Conservation (phyloP, 2,113 vertebrate species). For the Pterophyllum scalare region DNA sequence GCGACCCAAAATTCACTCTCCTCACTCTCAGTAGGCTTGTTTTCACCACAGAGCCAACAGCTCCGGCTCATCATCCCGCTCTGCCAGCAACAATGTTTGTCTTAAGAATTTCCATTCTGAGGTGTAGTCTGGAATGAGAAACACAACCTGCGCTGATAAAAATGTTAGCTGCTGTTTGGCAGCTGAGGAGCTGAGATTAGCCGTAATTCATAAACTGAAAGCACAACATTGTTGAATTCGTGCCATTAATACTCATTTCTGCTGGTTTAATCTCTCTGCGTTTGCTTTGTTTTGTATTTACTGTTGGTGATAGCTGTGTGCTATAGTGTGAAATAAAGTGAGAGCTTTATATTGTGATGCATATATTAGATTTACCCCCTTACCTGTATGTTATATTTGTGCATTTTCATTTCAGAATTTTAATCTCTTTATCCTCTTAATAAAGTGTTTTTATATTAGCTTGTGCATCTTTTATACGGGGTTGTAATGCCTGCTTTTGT, state of each 20-base stretch:
- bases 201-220: neutral
- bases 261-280: neutral
- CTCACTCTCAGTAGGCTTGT: constrained; percentile 43
- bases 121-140: constrained; percentile 21
- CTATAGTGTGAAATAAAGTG: neutral
- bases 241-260: neutral
- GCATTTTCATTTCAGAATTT: neutral
- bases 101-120: constrained; percentile 33
- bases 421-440: constrained; percentile 7
- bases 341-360: neutral
- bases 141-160: constrained; percentile 32
- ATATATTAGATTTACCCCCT: neutral
- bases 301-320: neutral
- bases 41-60: constrained; percentile 39
- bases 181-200: neutral
- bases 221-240: neutral
- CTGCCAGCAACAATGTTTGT: constrained; percentile 56
- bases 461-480: neutral
- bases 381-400: neutral
- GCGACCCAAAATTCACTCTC: constrained; percentile 47
- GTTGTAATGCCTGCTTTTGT: neutral
- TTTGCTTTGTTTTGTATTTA: neutral
- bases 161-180: constrained; percentile 25
- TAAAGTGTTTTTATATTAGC: neutral
- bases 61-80: constrained; percentile 13